Evolutionary conservation across 1,140 invertebrate species (phyloP), one percentile per base, ranked within the genome.

Genomic region (Ridgeia piscesae): DNA sequence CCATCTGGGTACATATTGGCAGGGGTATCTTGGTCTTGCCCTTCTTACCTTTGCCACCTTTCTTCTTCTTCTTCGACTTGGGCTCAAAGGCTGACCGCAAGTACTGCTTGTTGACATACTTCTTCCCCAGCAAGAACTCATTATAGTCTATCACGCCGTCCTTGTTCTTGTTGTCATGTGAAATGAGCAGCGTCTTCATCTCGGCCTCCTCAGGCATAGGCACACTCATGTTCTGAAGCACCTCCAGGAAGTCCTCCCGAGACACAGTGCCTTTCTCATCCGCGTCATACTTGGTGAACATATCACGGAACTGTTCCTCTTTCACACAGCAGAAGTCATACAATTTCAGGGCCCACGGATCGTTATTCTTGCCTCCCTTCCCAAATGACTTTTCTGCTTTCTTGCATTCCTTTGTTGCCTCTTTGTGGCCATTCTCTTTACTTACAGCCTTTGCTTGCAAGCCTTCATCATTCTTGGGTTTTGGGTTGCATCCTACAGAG

Each of bases 81-180:
- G 94, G 94, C 93, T 95, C 95, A 94, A 95, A 96, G 42, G 95
- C 94, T 93, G 93, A 94, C 93, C 95, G 94, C 77, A 96, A 93
- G 94, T 94, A 96, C 93, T 95, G 94, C 94, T 96, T 96, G 93
- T 96, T 95, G 33, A 96, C 93, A 93, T 95, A 96, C 93, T 96
- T 96, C 93, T 96, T 96, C n/a, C 94, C 96, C 0, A 89, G 89
- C 14, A 96, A 91, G 93, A 96, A 96, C n/a, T 96, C 95, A 92
- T 94, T 94, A 93, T 95, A 96, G 91, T 96, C 95, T 35, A 96
- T 93, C 91, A 93, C 95, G 48, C 94, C 94, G 93, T 95, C 95
- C 92, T 94, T 94, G 31, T 93, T 92, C 93, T 95, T 96, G 91
- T 92, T 34, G 77, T 95, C 95, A 92, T 95, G 95, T 88, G 94